These are phyloP conservation scores for Caenorhabditis panamensis DNA, from an alignment of 2,888 invertebrate species.

Conservation along the genomic window DNA sequence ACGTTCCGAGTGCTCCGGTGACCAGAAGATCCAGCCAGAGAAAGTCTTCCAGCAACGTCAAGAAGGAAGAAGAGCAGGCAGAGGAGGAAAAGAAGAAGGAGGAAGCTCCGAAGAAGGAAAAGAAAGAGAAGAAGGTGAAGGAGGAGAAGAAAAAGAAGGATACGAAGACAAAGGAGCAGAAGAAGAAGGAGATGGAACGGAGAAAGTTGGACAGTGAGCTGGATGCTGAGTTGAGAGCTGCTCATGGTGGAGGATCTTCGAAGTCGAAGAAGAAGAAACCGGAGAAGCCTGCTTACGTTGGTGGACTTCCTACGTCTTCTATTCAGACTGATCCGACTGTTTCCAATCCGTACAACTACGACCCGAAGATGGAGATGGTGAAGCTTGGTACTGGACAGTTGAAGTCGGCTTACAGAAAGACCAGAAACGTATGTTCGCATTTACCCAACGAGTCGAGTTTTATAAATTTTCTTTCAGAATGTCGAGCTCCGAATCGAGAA, in stretches of 20 bases:
- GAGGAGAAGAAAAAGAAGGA: constrained; percentile 9
- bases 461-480: constrained; percentile 49
- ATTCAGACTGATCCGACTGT: constrained; percentile 60
- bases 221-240: constrained; percentile 49
- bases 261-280: constrained; percentile 65
- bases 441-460: neutral
- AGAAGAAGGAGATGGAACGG: constrained; percentile 28
- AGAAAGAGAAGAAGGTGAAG: constrained; percentile 6
- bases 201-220: constrained; percentile 28
- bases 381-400: constrained; percentile 69
- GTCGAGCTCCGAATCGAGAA: constrained; percentile 61
- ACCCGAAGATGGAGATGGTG: constrained; percentile 70
- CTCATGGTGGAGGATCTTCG: constrained; percentile 46
- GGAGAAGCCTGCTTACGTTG: constrained; percentile 64
- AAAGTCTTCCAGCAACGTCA: neutral
- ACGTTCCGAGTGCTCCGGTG: constrained; percentile 33
- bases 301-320: constrained; percentile 61
- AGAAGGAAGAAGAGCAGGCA: neutral
- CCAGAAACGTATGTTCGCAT: constrained; percentile 58
- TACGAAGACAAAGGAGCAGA: constrained; percentile 1
- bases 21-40: constrained; percentile 43
- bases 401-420: constrained; percentile 70
- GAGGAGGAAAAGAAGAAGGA: constrained; percentile 18
- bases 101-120: constrained; percentile 18
- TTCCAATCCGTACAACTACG: constrained; percentile 71